Evolutionary conservation across 2,113 vertebrate species (phyloP).

Genomic region (Tragelaphus strepsiceros): DNA sequence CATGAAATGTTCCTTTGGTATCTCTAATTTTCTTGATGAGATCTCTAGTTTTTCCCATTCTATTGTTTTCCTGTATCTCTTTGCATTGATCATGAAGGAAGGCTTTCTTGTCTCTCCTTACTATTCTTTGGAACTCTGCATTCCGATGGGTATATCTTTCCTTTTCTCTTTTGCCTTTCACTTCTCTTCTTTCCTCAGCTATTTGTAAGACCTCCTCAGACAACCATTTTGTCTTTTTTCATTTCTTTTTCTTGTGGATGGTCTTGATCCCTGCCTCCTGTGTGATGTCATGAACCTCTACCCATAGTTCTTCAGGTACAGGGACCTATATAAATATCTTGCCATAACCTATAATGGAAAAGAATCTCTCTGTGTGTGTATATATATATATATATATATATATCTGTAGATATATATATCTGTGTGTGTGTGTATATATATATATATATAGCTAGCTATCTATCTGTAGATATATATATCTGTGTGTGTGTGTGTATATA

Average conservation of each 20-base stretch:
- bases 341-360: background rate
- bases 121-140: background rate
- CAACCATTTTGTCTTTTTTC: background rate
- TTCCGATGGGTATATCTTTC: background rate
- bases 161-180: background rate
- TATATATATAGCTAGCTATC: background rate
- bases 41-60: background rate
- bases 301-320: background rate
- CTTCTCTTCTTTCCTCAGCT: background rate
- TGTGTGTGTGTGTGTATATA: background rate
- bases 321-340: background rate
- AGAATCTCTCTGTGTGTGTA: background rate
- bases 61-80: background rate
- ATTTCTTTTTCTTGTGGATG: background rate
- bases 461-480: background rate
- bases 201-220: background rate
- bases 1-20: background rate
- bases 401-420: background rate
- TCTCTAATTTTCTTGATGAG: background rate
- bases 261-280: background rate
- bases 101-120: background rate
- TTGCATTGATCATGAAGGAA: background rate
- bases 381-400: rapidly evolving
- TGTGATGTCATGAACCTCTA: background rate
- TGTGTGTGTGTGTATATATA: no score